Evolutionary conservation across 2,797 vertebrate species (phyloP).

Genomic region (Diplodus sargus): DNA sequence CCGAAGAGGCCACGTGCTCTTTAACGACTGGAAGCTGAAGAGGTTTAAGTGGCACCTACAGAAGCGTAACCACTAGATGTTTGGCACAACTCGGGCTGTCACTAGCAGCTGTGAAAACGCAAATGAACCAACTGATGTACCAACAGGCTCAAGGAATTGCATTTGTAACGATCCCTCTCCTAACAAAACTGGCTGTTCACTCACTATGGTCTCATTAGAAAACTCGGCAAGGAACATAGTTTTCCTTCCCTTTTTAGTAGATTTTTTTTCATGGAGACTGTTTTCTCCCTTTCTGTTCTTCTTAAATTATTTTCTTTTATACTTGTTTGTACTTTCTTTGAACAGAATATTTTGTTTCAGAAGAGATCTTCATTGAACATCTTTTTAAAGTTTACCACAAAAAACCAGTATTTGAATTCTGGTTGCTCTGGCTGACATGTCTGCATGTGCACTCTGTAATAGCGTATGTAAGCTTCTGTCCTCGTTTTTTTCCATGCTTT

Average conservation of each 20-base stretch:
- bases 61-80: constrained; percentile 75
- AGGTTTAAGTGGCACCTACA: constrained; percentile 45
- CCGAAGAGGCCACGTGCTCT: constrained; percentile 92
- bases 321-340: constrained; percentile 78
- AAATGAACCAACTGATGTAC: constrained; percentile 51
- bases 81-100: constrained; percentile 66
- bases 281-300: constrained; percentile 63
- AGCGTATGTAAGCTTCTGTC: constrained; percentile 43
- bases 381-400: constrained; percentile 57
- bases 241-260: constrained; percentile 54
- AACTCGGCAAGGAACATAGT: constrained; percentile 53
- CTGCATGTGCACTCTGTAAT: constrained; percentile 80
- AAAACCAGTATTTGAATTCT: constrained; percentile 63
- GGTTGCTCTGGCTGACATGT: constrained; percentile 71
- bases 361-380: constrained; percentile 51
- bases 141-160: constrained; percentile 56
- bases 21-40: constrained; percentile 63
- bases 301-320: constrained; percentile 82
- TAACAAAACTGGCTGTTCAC: constrained; percentile 60
- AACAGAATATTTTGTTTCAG: constrained; percentile 63
- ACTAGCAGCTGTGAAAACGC: constrained; percentile 60
- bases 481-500: constrained; percentile 39
- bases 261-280: constrained; percentile 50
- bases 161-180: constrained; percentile 53
- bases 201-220: constrained; percentile 60